Evolutionary conservation across 2,888 invertebrate species (phyloP).

Genomic region (Alcis repandata): DNA sequence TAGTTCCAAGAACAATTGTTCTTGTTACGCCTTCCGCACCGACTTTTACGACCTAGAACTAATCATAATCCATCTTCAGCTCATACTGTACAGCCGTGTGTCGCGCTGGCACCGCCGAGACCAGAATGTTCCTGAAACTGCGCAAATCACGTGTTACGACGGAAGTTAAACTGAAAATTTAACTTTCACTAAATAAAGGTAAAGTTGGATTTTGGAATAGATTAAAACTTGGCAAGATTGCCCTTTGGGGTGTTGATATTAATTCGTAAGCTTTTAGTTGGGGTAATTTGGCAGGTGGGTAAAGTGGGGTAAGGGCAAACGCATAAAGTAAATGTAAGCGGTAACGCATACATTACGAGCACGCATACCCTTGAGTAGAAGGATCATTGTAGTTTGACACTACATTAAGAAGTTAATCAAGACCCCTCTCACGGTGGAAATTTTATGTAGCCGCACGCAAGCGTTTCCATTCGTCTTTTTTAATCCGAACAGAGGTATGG

Average conservation of each 20-base stretch:
- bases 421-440: too few species aligned
- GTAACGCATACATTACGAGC: too few species aligned
- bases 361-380: too few species aligned
- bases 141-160: conserved; percentile 31
- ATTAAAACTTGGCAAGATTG: conserved; percentile 29
- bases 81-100: background rate
- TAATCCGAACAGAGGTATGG: too few species aligned
- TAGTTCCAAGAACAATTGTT: too few species aligned
- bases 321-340: too few species aligned
- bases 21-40: background rate
- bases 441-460: too few species aligned
- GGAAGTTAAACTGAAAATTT: conserved; percentile 34
- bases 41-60: background rate
- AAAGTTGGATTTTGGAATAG: conserved; percentile 22
- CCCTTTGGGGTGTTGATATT: conserved; percentile 26
- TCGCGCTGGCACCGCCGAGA: conserved; percentile 16
- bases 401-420: too few species aligned
- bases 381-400: too few species aligned
- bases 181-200: conserved; percentile 31
- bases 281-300: background rate
- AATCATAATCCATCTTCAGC: background rate
- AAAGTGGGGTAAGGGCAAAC: background rate
- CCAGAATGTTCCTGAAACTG: conserved; percentile 31
- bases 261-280: conserved; percentile 5
- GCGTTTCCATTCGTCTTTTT: too few species aligned